Evolutionary conservation across 2,113 vertebrate genomes (phyloP).

Genomic region (Tychaedon coryphoeus): DNA sequence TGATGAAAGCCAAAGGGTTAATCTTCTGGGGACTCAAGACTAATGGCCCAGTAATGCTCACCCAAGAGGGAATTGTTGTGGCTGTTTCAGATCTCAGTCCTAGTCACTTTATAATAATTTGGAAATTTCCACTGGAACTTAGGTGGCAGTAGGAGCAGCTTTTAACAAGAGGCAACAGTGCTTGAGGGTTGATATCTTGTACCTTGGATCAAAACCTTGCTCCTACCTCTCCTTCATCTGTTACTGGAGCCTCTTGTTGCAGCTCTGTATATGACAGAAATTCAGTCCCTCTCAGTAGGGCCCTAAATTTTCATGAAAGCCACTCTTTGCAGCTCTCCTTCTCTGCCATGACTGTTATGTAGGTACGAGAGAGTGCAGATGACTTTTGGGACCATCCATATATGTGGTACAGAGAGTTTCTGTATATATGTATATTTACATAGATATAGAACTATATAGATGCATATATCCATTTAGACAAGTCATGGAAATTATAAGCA

Average conservation of each 20-base stretch:
- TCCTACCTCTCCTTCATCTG: neutral
- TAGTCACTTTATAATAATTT: conserved; percentile 2
- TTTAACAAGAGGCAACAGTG: neutral
- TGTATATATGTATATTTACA: neutral
- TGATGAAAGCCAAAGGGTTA: conserved; percentile 3
- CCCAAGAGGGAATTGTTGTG: conserved; percentile 4
- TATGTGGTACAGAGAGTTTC: neutral
- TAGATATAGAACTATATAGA: neutral
- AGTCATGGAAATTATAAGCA: neutral
- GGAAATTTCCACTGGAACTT: neutral
- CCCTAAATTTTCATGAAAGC: neutral
- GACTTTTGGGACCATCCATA: neutral
- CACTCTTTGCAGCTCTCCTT: neutral
- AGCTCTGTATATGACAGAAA: neutral
- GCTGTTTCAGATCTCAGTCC: neutral
- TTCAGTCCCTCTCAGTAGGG: neutral
- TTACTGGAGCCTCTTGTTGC: neutral
- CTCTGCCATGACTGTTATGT: neutral
- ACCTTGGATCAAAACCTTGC: neutral
- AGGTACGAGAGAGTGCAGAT: neutral
- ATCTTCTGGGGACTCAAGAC: conserved; percentile 23
- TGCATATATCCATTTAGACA: neutral
- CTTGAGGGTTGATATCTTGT: neutral
- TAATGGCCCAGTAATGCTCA: conserved; percentile 23
- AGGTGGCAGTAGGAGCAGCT: neutral